Percentiles rank a stretch among this genome's conserved stretches.
These are phyloP conservation scores for Girardia tigrina DNA, from an alignment of 2,888 invertebrate genomes.

Conservation along the genomic window DNA sequence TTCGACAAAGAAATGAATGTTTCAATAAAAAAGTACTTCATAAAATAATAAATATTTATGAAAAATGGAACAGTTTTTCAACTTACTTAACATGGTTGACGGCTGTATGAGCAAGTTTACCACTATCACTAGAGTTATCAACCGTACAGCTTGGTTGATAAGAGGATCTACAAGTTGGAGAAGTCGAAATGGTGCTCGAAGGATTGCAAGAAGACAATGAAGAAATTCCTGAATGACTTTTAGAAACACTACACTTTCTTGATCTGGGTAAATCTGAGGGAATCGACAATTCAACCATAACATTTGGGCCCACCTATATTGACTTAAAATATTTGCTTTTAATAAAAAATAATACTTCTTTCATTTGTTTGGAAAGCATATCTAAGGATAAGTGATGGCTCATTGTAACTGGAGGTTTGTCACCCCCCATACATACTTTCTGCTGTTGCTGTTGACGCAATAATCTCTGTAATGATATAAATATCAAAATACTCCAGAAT, in stretches of 20 bases:
- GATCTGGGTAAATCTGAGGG: background rate
- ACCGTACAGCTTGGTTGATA: background rate
- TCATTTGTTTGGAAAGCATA: constrained; percentile 10
- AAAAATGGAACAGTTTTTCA: too few species aligned
- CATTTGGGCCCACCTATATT: background rate
- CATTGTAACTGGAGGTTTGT: background rate
- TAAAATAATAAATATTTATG: too few species aligned
- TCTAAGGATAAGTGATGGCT: background rate
- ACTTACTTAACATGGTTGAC: background rate
- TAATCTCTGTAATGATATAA: background rate
- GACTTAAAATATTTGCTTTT: background rate
- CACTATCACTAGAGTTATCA: background rate
- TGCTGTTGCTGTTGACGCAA: constrained; percentile 23
- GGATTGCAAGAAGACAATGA: background rate
- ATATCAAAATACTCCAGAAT: too few species aligned
- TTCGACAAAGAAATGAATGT: too few species aligned
- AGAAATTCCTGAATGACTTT: constrained; percentile 3
- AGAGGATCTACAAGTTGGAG: background rate
- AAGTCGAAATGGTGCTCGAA: background rate
- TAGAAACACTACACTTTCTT: background rate
- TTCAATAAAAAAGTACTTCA: too few species aligned
- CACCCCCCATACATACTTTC: background rate
- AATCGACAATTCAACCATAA: constrained; percentile 6
- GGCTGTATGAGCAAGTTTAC: background rate
- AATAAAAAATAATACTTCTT: background rate